phyloP scores from a whole-genome alignment of 2,113 vertebrate genomes.

The Orthonyx spaldingii region DNA sequence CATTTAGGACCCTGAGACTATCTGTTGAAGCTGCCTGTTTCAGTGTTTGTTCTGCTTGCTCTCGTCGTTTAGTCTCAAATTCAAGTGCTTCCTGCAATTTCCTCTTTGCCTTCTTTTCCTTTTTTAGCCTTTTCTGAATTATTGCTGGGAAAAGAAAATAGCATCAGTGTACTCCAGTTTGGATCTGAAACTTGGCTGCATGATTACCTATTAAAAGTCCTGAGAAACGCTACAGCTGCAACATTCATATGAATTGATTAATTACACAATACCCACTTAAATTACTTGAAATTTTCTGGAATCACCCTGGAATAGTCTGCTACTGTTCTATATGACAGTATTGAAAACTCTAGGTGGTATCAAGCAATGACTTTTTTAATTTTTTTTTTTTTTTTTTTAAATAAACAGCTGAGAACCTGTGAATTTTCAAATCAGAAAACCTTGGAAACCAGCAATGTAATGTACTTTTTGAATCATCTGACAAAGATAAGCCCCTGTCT shows the following conservation, averaged over 20 bases:
- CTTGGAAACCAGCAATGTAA: neutral
- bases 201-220: neutral
- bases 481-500: accelerated
- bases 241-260: neutral
- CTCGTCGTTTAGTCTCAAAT: conserved; percentile 96
- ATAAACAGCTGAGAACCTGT: neutral
- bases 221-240: neutral
- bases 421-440: neutral
- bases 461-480: neutral
- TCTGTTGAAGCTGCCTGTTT: conserved; percentile 96
- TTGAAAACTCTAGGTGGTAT: neutral
- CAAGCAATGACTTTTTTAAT: neutral
- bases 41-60: conserved; percentile 92
- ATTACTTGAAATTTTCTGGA: neutral
- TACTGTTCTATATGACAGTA: neutral
- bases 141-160: conserved; percentile 79
- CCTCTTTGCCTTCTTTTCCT: conserved; percentile 99
- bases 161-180: neutral
- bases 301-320: neutral
- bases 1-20: conserved; percentile 93
- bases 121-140: conserved; percentile 98
- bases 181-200: neutral
- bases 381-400: neutral
- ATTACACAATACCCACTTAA: neutral
- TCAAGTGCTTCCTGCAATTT: conserved; percentile 99